A percentile compares a stretch with the other conserved stretches of the same genome.
These are phyloP conservation scores for Caenorhabditis sinica DNA, from an alignment of 2,888 invertebrate species.

Conservation along the genomic window DNA sequence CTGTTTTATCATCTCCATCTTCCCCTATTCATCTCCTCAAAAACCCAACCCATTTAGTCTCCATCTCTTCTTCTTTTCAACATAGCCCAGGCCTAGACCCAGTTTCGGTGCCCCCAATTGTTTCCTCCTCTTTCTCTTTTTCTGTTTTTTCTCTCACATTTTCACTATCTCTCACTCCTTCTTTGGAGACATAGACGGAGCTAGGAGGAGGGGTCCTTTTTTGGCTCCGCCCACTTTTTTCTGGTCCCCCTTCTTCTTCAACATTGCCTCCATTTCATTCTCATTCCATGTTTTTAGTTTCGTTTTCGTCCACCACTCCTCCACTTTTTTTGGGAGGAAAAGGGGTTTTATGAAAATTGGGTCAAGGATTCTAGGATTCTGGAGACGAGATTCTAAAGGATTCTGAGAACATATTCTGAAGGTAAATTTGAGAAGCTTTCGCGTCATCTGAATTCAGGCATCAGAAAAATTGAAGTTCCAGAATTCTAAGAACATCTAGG, in stretches of 20 bases:
- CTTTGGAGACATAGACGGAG: slow-evolving; percentile 22
- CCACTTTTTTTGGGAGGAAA: neutral
- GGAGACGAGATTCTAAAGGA: too few species aligned
- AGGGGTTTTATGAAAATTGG: too few species aligned
- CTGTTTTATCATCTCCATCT: neutral
- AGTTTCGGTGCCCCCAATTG: slow-evolving; percentile 30
- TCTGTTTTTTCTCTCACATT: neutral
- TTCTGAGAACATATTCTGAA: too few species aligned
- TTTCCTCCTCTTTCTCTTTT: slow-evolving; percentile 37
- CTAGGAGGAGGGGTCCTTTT: neutral
- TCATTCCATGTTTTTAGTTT: slow-evolving; percentile 39
- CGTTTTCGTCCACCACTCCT: neutral
- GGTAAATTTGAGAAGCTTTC: too few species aligned
- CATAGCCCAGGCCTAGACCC: neutral
- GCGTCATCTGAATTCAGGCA: too few species aligned
- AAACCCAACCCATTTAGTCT: neutral
- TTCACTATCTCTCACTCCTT: neutral
- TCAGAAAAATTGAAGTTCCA: too few species aligned
- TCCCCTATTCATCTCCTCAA: neutral
- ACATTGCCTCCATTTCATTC: slow-evolving; percentile 44
- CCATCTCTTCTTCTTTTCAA: neutral
- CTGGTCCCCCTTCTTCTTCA: slow-evolving; percentile 12
- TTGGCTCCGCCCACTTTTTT: slow-evolving; percentile 31
- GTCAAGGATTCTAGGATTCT: too few species aligned
- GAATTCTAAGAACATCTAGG: too few species aligned